Percentiles rank a stretch among this genome's conserved stretches.
phyloP scores from a whole-genome alignment of 2,113 vertebrate genomes.

The Gymnogyps californianus region DNA sequence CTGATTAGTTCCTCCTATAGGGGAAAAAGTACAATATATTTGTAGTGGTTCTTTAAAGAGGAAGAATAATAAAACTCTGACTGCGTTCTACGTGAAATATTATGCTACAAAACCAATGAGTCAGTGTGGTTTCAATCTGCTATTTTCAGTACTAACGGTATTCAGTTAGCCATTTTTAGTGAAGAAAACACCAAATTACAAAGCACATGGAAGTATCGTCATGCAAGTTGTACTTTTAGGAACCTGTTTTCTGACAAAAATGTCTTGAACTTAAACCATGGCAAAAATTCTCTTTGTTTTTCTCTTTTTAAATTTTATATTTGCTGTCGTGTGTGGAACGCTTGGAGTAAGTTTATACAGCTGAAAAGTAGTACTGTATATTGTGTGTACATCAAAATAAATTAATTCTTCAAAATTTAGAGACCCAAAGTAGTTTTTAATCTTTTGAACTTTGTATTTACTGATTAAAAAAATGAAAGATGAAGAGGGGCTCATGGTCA shows the following conservation, averaged over 20 bases:
- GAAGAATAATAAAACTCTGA: background rate
- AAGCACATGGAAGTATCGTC: background rate
- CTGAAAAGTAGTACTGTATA: background rate
- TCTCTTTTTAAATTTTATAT: background rate
- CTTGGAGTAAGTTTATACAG: background rate
- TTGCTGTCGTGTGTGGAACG: background rate
- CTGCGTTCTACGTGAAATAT: background rate
- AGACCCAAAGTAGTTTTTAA: background rate
- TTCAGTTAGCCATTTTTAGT: constrained; percentile 56
- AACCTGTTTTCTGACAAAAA: constrained; percentile 25
- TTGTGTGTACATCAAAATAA: background rate
- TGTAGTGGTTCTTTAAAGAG: background rate
- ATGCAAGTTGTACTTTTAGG: constrained; percentile 1
- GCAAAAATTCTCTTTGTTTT: background rate
- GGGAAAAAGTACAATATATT: background rate
- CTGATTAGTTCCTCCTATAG: background rate
- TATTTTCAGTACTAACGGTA: constrained; percentile 43
- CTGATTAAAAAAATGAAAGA: background rate
- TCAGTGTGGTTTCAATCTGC: constrained; percentile 26
- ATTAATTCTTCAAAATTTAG: background rate
- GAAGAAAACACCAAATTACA: constrained; percentile 54
- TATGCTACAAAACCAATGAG: background rate
- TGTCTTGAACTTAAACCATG: background rate
- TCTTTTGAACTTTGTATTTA: background rate
- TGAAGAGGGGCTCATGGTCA: background rate